A percentile compares a stretch with the other conserved stretches of the same genome.
Evolutionary conservation across 2,888 invertebrate species (phyloP).

Genomic region (Acleris cristana): DNA sequence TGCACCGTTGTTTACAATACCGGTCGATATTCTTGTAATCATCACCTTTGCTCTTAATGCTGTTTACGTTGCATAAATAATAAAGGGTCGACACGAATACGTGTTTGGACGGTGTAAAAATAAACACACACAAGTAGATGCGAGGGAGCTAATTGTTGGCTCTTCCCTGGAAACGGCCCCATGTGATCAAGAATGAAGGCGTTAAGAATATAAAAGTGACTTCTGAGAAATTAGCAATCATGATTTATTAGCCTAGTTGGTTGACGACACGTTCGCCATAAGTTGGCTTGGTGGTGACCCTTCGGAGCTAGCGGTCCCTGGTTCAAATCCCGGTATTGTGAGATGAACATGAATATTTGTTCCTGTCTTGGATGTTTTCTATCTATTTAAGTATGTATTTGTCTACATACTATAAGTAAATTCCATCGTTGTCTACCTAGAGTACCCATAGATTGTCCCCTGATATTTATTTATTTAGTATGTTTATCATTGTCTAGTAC

Average conservation of each 20-base stretch:
- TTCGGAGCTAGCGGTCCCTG: too few relatives aligned
- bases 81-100: conserved; percentile 7
- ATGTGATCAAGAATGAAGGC: conserved; percentile 5
- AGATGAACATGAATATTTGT: too few relatives aligned
- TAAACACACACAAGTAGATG: conserved; percentile 22
- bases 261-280: too few relatives aligned
- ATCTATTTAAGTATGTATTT: too few relatives aligned
- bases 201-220: neutral
- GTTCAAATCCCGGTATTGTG: too few relatives aligned
- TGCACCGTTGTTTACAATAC: conserved; percentile 31
- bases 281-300: too few relatives aligned
- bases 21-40: conserved; percentile 34
- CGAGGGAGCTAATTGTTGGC: conserved; percentile 32
- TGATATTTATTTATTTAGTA: too few relatives aligned
- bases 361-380: too few relatives aligned
- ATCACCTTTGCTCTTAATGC: conserved; percentile 44
- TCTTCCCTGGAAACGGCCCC: conserved; percentile 19
- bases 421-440: too few relatives aligned
- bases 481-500: too few relatives aligned
- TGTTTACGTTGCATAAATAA: conserved; percentile 34
- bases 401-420: too few relatives aligned
- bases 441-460: too few relatives aligned
- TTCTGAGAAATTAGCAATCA: conserved; percentile 9
- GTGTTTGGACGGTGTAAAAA: conserved; percentile 22
- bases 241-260: neutral